phyloP scores from a whole-genome alignment of 2,113 vertebrate genomes.

The Oncorhynchus kisutch region DNA sequence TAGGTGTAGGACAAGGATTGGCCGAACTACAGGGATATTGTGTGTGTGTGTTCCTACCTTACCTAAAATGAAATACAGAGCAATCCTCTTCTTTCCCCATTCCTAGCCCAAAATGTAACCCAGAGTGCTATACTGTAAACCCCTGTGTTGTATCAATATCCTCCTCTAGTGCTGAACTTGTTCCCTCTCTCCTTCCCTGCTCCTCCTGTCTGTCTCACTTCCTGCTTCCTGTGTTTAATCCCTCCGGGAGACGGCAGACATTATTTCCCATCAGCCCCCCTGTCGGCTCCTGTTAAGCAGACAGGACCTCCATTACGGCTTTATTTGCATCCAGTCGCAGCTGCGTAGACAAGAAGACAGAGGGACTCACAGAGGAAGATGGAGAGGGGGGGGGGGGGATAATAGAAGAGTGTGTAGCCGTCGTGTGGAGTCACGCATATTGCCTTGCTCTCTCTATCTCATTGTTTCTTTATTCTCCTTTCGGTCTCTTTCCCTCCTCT shows the following conservation, averaged over 20 bases:
- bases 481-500: neutral
- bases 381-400: neutral
- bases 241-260: constrained; percentile 40
- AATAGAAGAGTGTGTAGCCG: constrained; percentile 11
- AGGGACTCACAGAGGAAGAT: neutral
- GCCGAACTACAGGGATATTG: too few relatives aligned
- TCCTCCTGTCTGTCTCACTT: constrained; percentile 40
- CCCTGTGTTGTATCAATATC: neutral
- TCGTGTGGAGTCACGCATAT: constrained; percentile 17
- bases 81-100: neutral
- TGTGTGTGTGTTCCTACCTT: neutral
- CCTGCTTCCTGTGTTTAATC: constrained; percentile 49
- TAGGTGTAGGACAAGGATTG: too few relatives aligned
- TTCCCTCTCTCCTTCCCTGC: constrained; percentile 17
- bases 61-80: neutral
- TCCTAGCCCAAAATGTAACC: neutral
- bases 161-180: neutral
- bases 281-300: constrained; percentile 55
- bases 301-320: constrained; percentile 42
- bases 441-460: neutral
- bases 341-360: constrained; percentile 10
- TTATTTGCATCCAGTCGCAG: constrained; percentile 50
- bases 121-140: constrained; percentile 1
- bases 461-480: neutral
- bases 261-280: constrained; percentile 64